Evolutionary conservation across 1,140 invertebrate species (phyloP).

Genomic region (Drosophila insularis): DNA sequence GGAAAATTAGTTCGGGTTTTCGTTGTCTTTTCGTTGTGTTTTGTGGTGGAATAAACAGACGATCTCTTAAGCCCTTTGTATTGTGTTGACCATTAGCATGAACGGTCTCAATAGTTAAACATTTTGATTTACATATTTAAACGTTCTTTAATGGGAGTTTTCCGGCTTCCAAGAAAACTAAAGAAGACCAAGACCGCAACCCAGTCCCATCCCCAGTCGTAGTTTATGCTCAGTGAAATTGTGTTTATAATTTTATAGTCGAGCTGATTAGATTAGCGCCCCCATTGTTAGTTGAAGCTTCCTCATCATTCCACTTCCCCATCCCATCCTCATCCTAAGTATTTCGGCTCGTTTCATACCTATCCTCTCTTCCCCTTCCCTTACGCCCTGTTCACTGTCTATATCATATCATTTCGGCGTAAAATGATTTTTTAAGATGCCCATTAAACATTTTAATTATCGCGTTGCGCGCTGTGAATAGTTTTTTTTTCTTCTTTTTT

Average conservation of each 20-base stretch:
- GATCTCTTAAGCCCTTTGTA: not conserved
- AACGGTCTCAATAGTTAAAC: constrained; percentile 25
- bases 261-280: constrained; percentile 67
- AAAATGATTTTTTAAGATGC: constrained; percentile 74
- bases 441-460: constrained; percentile 79
- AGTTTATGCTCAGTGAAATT: constrained; percentile 39
- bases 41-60: not conserved
- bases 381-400: constrained; percentile 10
- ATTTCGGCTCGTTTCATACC: not conserved
- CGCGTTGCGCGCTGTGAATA: constrained; percentile 37
- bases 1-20: constrained; percentile 69
- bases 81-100: not conserved
- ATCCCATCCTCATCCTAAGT: not conserved
- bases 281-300: constrained; percentile 49
- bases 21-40: constrained; percentile 21
- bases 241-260: constrained; percentile 62
- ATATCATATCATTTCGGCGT: constrained; percentile 66
- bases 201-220: not conserved
- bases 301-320: not conserved
- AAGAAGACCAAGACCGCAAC: not conserved
- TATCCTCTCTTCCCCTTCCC: not conserved
- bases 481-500: constrained; percentile 41
- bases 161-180: constrained; percentile 60
- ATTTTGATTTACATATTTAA: constrained; percentile 62
- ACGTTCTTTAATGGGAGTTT: constrained; percentile 64